These are phyloP conservation scores for Puntigrus tetrazona DNA, from an alignment of 2,113 vertebrate species.

Conservation along the genomic window DNA sequence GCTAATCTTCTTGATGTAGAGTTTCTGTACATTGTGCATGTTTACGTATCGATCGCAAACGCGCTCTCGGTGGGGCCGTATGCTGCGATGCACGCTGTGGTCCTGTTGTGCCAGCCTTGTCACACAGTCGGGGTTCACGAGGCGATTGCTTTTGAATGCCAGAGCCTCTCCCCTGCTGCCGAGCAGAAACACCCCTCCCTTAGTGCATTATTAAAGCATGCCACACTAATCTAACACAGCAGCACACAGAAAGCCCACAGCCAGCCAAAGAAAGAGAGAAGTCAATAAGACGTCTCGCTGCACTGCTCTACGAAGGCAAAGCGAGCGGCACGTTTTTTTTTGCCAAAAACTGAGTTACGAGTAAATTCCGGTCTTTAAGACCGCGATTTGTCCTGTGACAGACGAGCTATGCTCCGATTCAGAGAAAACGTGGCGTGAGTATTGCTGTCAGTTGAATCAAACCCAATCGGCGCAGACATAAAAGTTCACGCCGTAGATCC, in stretches of 20 bases:
- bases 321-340: neutral
- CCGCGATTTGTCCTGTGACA: neutral
- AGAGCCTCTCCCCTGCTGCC: conserved; percentile 41
- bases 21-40: neutral
- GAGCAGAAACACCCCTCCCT: conserved; percentile 27
- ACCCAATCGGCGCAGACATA: neutral
- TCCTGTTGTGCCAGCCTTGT: conserved; percentile 46
- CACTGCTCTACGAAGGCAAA: neutral
- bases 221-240: conserved; percentile 49
- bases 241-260: conserved; percentile 12
- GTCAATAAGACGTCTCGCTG: neutral
- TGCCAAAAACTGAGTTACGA: neutral
- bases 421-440: neutral
- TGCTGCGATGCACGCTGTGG: conserved; percentile 32
- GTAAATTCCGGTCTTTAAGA: neutral
- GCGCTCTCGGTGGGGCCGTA: neutral
- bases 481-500: neutral
- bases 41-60: conserved; percentile 2
- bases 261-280: conserved; percentile 6
- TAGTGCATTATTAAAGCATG: conserved; percentile 52
- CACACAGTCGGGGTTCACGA: conserved; percentile 49
- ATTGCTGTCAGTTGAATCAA: neutral
- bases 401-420: neutral
- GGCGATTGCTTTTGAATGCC: conserved; percentile 47
- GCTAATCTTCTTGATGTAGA: neutral